Conservation (phyloP, 1,140 invertebrate genomes). For the Eriosoma lanigerum region DNA sequence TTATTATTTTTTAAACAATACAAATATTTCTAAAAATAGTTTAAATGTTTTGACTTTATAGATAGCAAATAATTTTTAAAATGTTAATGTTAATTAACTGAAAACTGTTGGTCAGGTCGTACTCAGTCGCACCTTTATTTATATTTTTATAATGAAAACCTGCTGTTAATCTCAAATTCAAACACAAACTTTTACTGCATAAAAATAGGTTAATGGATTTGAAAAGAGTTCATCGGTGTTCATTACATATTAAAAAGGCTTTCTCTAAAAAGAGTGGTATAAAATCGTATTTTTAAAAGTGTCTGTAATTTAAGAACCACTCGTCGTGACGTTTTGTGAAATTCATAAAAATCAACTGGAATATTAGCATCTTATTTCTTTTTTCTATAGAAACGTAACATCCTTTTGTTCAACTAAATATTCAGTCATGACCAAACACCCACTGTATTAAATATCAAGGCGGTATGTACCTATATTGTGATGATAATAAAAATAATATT, state of each 20-base stretch:
- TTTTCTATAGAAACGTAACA: background rate
- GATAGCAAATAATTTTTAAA: conserved; percentile 16
- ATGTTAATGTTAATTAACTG: background rate
- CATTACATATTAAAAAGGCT: conserved; percentile 37
- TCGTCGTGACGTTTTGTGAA: background rate
- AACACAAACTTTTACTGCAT: background rate
- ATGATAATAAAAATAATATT: conserved; percentile 17
- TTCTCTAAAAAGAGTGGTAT: background rate
- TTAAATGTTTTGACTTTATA: no score
- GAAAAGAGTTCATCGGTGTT: conserved; percentile 26
- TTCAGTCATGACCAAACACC: background rate
- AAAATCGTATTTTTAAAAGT: background rate
- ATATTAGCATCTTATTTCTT: conserved; percentile 34
- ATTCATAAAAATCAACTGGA: conserved; percentile 14
- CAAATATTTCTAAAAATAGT: no score
- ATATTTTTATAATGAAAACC: no score
- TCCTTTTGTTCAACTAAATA: background rate
- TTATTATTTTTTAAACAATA: no score
- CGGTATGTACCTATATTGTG: background rate
- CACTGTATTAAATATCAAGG: background rate
- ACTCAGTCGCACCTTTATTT: conserved; percentile 6
- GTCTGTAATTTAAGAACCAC: conserved; percentile 14
- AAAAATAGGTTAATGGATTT: conserved; percentile 37
- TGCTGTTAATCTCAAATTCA: conserved; percentile 11
- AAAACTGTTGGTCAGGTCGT: background rate